phyloP scores from a whole-genome alignment of 2,113 vertebrate genomes.

The Antechinus stuartii region DNA sequence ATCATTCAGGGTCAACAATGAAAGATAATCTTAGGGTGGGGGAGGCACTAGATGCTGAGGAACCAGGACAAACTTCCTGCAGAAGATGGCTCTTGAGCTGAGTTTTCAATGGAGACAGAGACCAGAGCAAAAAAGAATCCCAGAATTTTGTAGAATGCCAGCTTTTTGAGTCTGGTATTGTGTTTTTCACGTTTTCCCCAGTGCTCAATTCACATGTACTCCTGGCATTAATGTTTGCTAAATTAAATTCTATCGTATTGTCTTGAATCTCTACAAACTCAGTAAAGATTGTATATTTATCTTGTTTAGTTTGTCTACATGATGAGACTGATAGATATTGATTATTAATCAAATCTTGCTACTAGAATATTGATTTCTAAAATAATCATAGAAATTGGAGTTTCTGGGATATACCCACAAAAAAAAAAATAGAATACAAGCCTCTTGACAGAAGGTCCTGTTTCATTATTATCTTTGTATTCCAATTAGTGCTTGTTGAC shows the following conservation, averaged over 20 bases:
- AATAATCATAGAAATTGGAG: slow-evolving; percentile 51
- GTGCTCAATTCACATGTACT: neutral
- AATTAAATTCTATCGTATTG: neutral
- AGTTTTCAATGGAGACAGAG: neutral
- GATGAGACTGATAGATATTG: slow-evolving; percentile 58
- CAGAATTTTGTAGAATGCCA: neutral
- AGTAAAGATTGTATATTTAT: slow-evolving; percentile 36
- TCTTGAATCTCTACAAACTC: slow-evolving; percentile 10
- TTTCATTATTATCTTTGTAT: neutral
- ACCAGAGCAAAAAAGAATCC: neutral
- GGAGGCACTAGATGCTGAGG: neutral
- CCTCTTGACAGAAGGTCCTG: neutral
- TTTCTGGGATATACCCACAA: slow-evolving; percentile 46
- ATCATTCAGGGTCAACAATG: neutral
- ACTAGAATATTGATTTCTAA: slow-evolving; percentile 51
- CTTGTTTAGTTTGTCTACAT: slow-evolving; percentile 42
- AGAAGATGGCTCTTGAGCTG: neutral
- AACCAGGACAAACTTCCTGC: too few relatives aligned
- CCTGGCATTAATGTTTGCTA: neutral
- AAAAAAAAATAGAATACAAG: neutral
- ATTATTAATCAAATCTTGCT: slow-evolving; percentile 53
- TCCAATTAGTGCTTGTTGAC: neutral
- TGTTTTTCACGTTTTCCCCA: neutral
- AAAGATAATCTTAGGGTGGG: neutral
- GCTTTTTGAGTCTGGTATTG: neutral